Evolutionary conservation across 1,140 invertebrate genomes (phyloP).

Genomic region (Parapsyche elsis): DNA sequence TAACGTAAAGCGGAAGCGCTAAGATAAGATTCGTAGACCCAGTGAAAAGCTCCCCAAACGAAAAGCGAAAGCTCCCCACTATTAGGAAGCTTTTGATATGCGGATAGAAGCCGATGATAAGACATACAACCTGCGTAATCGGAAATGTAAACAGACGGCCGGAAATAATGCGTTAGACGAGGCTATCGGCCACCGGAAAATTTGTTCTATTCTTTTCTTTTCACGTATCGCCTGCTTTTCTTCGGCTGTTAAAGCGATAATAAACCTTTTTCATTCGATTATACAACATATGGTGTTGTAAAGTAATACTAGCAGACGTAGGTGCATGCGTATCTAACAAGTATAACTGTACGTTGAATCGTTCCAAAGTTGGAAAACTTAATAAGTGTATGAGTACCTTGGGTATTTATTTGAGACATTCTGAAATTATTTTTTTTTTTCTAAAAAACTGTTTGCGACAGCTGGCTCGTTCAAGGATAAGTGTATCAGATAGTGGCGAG

Average conservation of each 20-base stretch:
- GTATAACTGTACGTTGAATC: no score
- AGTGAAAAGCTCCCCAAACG: not conserved
- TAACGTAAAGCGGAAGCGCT: not conserved
- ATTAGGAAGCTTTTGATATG: slow-evolving; percentile 43
- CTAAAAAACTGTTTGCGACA: not conserved
- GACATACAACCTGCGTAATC: slow-evolving; percentile 43
- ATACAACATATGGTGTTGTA: not conserved
- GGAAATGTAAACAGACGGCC: slow-evolving; percentile 53
- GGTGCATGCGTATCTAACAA: not conserved
- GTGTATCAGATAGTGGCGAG: slow-evolving; percentile 21
- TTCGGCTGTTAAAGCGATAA: no score
- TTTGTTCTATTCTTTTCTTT: slow-evolving; percentile 11
- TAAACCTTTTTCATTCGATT: no score
- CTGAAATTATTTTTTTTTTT: no score
- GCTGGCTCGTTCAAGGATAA: not conserved
- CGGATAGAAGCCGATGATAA: slow-evolving; percentile 49
- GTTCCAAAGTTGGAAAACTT: no score
- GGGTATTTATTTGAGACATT: no score
- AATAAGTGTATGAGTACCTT: no score
- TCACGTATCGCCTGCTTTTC: no score
- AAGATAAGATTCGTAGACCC: slow-evolving; percentile 13
- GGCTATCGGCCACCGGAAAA: slow-evolving; percentile 44
- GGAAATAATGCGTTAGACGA: slow-evolving; percentile 55
- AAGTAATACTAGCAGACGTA: not conserved
- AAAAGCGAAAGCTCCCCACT: not conserved